Base-by-base conservation (phyloP, 2,113 vertebrate genomes). In the Phycodurus eques region DNA sequence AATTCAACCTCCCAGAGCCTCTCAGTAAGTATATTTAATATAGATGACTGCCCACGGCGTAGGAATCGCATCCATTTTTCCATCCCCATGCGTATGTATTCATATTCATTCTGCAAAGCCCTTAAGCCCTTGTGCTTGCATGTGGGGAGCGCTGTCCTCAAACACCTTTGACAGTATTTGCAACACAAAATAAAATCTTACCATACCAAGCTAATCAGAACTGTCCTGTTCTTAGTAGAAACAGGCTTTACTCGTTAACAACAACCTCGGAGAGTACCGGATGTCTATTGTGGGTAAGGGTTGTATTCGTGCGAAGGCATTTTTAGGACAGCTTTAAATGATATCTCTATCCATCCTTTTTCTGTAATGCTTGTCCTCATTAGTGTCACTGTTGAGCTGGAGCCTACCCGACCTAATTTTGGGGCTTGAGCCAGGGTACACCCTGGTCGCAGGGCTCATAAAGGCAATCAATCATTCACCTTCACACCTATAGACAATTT, bases 21-120 rank as follows among this genome's bases (percentile, higher is more conserved):
- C 59, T 31, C 59, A 35, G 31, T 35, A 35, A 61, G 7, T 35
- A 19, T 35, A 61, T 61, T 33, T 61, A 61, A 61, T 61, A 61
- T 61, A 31, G 59, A 61, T 61, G 59, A 61, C 35, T 35, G 59
- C 59, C 31, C 59, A 31, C 33, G 8, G 59, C 14, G 15, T 35
- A 61, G 33, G 31, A 61, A 35, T 33, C 9, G 59, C 59, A 61
- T 35, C 31, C 31, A 61, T 17, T 35, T 39, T 35, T 9, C 31
- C 7, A 17, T 61, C 59, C 33, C 15, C 33, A 17, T 35, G 59
- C 33, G 31, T 35, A 17, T 61, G 31, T 17, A 61, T 61, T 61
- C 59, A 61, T 61, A 39, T 61, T 61, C 59, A 61, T 61, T 15
- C 31, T 35, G 31, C 59, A 60, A 60, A 33, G 57, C 31, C 57